Evolutionary conservation across 2,113 vertebrate species (phyloP), one percentile per base, ranked within the genome.

Genomic region (Myocastor coypus): DNA sequence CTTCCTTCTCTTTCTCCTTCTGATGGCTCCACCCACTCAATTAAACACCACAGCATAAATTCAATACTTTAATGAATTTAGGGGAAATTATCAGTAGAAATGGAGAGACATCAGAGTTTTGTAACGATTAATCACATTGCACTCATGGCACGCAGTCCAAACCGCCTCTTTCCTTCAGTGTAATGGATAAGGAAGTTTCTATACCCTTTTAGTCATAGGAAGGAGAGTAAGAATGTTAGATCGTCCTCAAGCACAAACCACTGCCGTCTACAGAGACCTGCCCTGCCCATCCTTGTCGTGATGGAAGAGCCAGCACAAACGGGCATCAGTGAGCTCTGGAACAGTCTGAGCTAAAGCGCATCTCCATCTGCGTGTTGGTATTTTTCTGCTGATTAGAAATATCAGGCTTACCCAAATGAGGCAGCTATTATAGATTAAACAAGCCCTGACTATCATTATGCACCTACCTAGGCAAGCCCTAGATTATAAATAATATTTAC

Each of bases 401-500:
- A 55, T 55, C 73, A 86, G 13, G 19, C 26, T 83, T 75, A 57
- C 17, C 90, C 50, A 73, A 80, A 94, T 40, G 13, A 52, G 75
- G 11, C 1, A 2, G 16, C 63, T 71, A 69, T 16, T 42, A n/a
- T 24, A 68, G 83, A 92, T 77, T 80, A 90, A 92, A 75, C 42
- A 80, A 91, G 24, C 8, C 5, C 63, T 50, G n/a, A 57, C 82
- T 92, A 50, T 2, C 83, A 61, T 77, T 90, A 13, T 16, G 32
- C 5, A 42, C 52, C 59, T 90, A 19, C 73, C 89, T 37, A 32
- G 57, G 82, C 59, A 89, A 64, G 34, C 73, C 17, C 40, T 55
- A 3, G 69, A 66, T 91, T 82, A 87, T n/a, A 96, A 66, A 87
- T 57, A 96, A 71, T 55, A 63, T 63, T 68, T 87, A 46, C 73